Conservation (phyloP, 2,797 vertebrate species). For the Perodicticus potto region DNA sequence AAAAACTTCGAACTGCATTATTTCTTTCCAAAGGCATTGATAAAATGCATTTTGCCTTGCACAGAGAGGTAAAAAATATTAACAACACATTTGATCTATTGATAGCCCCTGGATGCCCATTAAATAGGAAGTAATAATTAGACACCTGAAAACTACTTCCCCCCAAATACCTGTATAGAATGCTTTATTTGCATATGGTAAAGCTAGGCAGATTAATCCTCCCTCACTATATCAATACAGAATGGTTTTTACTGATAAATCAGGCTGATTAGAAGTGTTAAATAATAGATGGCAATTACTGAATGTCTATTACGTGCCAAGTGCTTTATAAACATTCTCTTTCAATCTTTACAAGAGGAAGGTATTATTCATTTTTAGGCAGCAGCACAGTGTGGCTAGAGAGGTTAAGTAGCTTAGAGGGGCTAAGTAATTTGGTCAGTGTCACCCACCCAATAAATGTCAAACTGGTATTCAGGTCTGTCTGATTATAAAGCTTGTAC, state of each 20-base stretch:
- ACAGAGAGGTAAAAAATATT: neutral
- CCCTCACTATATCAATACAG: neutral
- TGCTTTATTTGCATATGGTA: neutral
- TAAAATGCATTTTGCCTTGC: neutral
- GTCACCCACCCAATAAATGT: slow-evolving; percentile 34
- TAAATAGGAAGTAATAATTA: slow-evolving; percentile 6
- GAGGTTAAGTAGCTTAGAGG: neutral
- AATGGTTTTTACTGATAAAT: slow-evolving; percentile 48
- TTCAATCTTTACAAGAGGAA: slow-evolving; percentile 50
- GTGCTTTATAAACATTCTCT: neutral
- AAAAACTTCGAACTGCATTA: neutral
- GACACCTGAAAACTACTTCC: neutral
- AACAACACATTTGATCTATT: neutral
- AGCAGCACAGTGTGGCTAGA: slow-evolving; percentile 39
- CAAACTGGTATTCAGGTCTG: neutral
- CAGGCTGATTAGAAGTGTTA: slow-evolving; percentile 35
- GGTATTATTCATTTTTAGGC: neutral
- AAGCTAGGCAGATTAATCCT: neutral
- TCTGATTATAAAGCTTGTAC: neutral
- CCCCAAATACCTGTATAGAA: neutral
- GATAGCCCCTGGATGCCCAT: neutral
- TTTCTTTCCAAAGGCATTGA: slow-evolving; percentile 2
- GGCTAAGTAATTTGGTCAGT: neutral
- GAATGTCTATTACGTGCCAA: neutral
- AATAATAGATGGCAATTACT: neutral